phyloP scores from a whole-genome alignment of 2,888 invertebrate species.

The Phortica magna region DNA sequence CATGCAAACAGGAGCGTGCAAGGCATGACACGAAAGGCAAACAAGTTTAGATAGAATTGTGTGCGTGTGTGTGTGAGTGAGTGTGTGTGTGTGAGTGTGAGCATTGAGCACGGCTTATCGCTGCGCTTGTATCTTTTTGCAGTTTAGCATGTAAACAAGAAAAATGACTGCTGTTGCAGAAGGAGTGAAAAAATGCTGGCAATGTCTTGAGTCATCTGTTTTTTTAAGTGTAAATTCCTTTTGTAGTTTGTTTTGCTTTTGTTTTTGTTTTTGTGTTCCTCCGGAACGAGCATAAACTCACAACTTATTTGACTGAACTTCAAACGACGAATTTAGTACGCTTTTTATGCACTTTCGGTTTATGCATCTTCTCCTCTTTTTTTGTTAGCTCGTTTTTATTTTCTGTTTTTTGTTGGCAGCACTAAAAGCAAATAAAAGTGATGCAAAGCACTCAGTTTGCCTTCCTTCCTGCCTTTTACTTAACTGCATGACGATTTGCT shows the following conservation, averaged over 20 bases:
- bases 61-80: background rate
- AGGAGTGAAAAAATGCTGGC: background rate
- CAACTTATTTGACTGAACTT: background rate
- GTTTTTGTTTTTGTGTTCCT: constrained; percentile 17
- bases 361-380: no score
- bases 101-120: background rate
- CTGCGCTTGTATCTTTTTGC: constrained; percentile 20
- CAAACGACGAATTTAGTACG: no score
- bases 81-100: background rate
- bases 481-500: background rate
- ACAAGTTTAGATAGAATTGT: background rate
- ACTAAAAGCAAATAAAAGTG: background rate
- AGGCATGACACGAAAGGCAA: background rate
- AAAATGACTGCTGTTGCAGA: constrained; percentile 12
- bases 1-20: constrained; percentile 7
- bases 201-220: background rate
- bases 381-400: constrained; percentile 33
- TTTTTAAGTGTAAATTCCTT: background rate
- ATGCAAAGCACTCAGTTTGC: background rate
- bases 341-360: no score
- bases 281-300: background rate
- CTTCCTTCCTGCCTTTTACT: background rate
- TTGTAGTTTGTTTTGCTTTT: constrained; percentile 33
- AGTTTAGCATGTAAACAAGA: constrained; percentile 31
- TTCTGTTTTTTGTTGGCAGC: background rate